Evolutionary conservation across 2,797 vertebrate species (phyloP).

Genomic region (Florisuga fusca): DNA sequence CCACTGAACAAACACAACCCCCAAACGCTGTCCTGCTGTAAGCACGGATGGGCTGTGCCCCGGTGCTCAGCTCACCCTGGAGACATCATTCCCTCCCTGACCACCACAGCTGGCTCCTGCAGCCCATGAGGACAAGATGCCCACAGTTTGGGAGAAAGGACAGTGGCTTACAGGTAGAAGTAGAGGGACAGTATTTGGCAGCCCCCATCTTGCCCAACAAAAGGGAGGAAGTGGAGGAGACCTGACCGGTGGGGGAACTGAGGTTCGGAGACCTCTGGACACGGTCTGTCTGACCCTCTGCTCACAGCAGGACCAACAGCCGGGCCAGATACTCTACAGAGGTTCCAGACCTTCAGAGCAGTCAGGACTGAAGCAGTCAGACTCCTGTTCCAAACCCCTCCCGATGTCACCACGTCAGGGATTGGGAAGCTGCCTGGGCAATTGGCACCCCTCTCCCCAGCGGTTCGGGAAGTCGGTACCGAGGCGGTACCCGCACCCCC

Average conservation of each 20-base stretch:
- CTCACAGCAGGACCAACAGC: not conserved
- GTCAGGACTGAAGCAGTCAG: not conserved
- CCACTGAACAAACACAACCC: not conserved
- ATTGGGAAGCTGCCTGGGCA: rapidly evolving
- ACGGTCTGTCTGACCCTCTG: not conserved
- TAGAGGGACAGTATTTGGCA: not conserved
- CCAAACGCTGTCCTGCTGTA: not conserved
- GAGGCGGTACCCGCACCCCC: rapidly evolving
- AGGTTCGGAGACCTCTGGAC: not conserved
- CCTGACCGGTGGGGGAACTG: not conserved
- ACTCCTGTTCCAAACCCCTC: rapidly evolving
- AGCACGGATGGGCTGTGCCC: not conserved
- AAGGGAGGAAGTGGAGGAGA: not conserved
- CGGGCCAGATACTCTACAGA: not conserved
- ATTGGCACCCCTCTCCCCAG: rapidly evolving
- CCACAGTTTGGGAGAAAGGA: not conserved
- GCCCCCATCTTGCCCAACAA: not conserved
- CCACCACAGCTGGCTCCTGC: not conserved
- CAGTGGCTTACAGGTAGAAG: rapidly evolving
- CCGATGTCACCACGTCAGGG: rapidly evolving
- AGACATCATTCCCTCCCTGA: not conserved
- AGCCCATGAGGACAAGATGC: not conserved
- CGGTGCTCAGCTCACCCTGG: not conserved
- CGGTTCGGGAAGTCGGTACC: rapidly evolving
- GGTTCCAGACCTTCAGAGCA: not conserved